These are phyloP conservation scores for Empidonax traillii DNA, from an alignment of 2,113 vertebrate genomes.

Conservation along the genomic window DNA sequence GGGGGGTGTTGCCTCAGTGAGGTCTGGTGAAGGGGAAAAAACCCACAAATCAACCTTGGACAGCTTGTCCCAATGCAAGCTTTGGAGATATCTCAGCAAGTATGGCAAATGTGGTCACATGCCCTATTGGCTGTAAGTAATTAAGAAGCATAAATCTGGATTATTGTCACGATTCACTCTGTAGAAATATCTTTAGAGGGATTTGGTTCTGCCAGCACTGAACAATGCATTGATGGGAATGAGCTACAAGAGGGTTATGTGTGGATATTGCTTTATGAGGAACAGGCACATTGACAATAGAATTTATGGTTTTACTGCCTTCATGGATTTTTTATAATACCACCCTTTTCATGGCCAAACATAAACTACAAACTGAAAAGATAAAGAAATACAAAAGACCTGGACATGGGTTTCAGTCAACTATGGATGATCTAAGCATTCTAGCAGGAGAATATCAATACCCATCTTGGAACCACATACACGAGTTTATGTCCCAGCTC, in stretches of 20 bases:
- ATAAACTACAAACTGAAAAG: neutral
- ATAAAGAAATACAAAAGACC: neutral
- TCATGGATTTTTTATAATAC: neutral
- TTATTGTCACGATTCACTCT: neutral
- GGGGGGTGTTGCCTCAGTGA: neutral
- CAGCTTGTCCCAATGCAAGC: neutral
- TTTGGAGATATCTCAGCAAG: neutral
- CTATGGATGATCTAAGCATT: neutral
- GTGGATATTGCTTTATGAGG: neutral
- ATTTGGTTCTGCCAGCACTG: neutral
- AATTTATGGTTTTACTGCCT: neutral
- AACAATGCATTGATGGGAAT: neutral
- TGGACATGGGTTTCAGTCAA: neutral
- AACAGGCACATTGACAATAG: neutral
- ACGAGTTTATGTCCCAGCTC: neutral
- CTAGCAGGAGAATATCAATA: neutral
- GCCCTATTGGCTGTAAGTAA: neutral
- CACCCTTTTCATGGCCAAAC: neutral
- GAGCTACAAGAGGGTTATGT: neutral
- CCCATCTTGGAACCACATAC: neutral
- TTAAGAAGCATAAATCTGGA: conserved; percentile 4
- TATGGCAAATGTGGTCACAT: neutral
- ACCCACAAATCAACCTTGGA: neutral
- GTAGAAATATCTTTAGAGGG: neutral
- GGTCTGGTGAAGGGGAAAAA: neutral